Base-by-base conservation (phyloP, 2,113 vertebrate genomes). In the Anarhynchus alexandrinus region DNA sequence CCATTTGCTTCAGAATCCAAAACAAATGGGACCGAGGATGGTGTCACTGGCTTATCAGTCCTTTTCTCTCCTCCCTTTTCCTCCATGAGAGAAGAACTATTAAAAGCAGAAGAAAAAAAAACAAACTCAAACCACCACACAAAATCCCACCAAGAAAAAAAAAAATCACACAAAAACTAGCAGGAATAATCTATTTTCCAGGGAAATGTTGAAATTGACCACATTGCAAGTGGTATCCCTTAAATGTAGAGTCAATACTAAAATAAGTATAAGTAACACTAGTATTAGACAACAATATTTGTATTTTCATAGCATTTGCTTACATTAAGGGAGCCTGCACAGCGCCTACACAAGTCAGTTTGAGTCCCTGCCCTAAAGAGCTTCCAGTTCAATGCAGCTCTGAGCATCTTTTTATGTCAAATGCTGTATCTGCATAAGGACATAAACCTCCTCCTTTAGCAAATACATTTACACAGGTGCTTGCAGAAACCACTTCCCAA, bases 391-490 rank as follows among this genome's bases (percentile, higher is more conserved):
- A 84, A 38, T 29, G 27, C 36, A 94, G 79, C 45, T 90, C n/a
- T 40, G 67, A 70, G 91, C 96, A 97, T 96, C 97, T 32, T 57
- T 96, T 55, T 49, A 66, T 86, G 93, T 96, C 91, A 85, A 96
- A 91, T 38, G 47, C 62, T 95, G 47, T 65, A 72, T 85, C 81
- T 90, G 69, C 70, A 47, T 49, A 82, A 93, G 15, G 34, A 86
- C 16, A 93, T 84, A 97, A 98, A 96, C 94, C 85, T 87, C 79
- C 91, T 97, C 96, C 91, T 95, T 61, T 11, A 82, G 77, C 84
- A 97, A 90, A 94, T 70, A 91, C 97, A 98, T 98, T 98, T 98
- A 98, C 97, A 98, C 98, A 98, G 98, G 97, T 98, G 98, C 94
- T 96, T 76, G 92, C 59, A 91, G 89, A 94, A 95, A 94, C 79